Evolutionary conservation across 2,797 vertebrate species (phyloP).

Genomic region (Neoniphon sammara): DNA sequence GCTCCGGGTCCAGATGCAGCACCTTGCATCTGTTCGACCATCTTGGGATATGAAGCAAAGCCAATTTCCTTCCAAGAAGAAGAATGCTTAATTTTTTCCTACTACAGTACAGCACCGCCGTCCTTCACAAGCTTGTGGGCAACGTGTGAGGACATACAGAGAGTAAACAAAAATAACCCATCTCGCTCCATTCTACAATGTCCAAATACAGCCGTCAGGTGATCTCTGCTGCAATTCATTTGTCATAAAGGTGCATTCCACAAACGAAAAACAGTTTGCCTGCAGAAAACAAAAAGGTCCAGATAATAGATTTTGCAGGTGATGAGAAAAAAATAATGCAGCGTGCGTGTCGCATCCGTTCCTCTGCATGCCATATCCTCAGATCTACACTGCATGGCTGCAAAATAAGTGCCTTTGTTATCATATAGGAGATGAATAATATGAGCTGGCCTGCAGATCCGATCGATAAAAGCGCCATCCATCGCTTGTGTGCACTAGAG

Average conservation of each 20-base stretch:
- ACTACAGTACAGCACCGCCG: background rate
- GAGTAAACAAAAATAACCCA: constrained; percentile 1
- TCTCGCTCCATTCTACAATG: background rate
- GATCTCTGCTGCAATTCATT: background rate
- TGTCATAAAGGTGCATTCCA: constrained; percentile 7
- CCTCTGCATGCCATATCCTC: background rate
- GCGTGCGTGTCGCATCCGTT: constrained; percentile 13
- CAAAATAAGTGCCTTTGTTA: constrained; percentile 70
- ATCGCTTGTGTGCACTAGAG: constrained; percentile 34
- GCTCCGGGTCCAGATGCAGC: constrained; percentile 10
- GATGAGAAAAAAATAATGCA: background rate
- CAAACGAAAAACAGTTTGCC: background rate
- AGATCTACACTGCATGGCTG: constrained; percentile 28
- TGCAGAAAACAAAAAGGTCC: background rate
- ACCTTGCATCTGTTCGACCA: constrained; percentile 11
- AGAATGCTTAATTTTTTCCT: background rate
- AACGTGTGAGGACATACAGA: background rate
- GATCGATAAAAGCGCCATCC: constrained; percentile 70
- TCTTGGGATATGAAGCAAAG: background rate
- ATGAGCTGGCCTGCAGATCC: constrained; percentile 57
- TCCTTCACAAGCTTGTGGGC: background rate
- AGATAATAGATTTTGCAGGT: constrained; percentile 3
- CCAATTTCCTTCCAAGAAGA: background rate
- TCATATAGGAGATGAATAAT: constrained; percentile 50
- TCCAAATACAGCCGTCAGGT: background rate